Evolutionary conservation across 2,113 vertebrate genomes (phyloP).

Genomic region (Danio rerio): GRCz12tu NC_133181.1:58479501-58480000

Average conservation of each 20-base stretch:
- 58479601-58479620: neutral
- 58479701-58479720: neutral
- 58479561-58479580: no score
- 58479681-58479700: neutral
- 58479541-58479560: no score
- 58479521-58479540: no score
- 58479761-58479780: neutral
- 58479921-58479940: neutral
- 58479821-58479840: neutral
- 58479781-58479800: neutral
- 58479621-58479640: neutral
- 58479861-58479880: neutral
- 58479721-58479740: slow-evolving; percentile 36
- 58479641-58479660: neutral
- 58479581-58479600: no score
- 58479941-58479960: neutral
- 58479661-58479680: neutral
- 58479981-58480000: neutral
- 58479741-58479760: slow-evolving; percentile 52
- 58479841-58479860: neutral
- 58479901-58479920: neutral
- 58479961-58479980: neutral
- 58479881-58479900: neutral
- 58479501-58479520: no score
- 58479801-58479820: neutral